Percentiles rank a stretch among this genome's conserved stretches.
phyloP scores from a whole-genome alignment of 2,888 invertebrate genomes.

The Phyllotreta striolata region DNA sequence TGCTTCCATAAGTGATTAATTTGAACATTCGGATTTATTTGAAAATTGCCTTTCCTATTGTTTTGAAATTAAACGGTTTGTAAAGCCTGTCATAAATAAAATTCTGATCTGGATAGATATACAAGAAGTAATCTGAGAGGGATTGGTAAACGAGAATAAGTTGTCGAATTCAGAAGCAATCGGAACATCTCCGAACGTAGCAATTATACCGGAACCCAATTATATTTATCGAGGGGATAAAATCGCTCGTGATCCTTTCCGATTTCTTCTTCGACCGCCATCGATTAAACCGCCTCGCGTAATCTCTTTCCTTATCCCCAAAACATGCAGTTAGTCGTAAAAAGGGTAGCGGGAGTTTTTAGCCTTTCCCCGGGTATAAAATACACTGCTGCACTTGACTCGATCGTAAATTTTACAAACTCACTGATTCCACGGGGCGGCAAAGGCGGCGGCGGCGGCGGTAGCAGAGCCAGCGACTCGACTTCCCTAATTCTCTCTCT shows the following conservation, averaged over 20 bases:
- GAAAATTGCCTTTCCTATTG: too few species aligned
- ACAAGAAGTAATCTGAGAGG: too few species aligned
- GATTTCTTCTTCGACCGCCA: slow-evolving; percentile 9
- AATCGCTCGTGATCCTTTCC: slow-evolving; percentile 21
- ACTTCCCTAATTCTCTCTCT: slow-evolving; percentile 36
- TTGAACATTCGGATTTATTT: too few species aligned
- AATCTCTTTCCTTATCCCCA: slow-evolving; percentile 13
- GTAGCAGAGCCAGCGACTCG: slow-evolving; percentile 26
- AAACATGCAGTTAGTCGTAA: slow-evolving; percentile 20
- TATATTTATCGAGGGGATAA: slow-evolving; percentile 26
- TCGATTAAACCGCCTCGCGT: slow-evolving; percentile 13
- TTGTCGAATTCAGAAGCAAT: slow-evolving; percentile 10
- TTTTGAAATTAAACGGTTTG: too few species aligned
- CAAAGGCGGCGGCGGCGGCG: slow-evolving; percentile 30
- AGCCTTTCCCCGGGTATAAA: slow-evolving; percentile 27
- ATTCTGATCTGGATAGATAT: too few species aligned
- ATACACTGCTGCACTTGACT: slow-evolving; percentile 46
- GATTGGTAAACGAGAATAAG: slow-evolving; percentile 5
- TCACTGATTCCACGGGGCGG: slow-evolving; percentile 38
- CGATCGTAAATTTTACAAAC: slow-evolving; percentile 45
- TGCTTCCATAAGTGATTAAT: too few species aligned
- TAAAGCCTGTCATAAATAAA: too few species aligned
- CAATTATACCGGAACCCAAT: slow-evolving; percentile 19
- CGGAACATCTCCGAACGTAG: slow-evolving; percentile 11
- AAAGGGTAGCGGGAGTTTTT: slow-evolving; percentile 22